Evolutionary conservation across 53 echinoderm and acorn worm species (phyloP).

Genomic region (Paracentrotus lividus): DNA sequence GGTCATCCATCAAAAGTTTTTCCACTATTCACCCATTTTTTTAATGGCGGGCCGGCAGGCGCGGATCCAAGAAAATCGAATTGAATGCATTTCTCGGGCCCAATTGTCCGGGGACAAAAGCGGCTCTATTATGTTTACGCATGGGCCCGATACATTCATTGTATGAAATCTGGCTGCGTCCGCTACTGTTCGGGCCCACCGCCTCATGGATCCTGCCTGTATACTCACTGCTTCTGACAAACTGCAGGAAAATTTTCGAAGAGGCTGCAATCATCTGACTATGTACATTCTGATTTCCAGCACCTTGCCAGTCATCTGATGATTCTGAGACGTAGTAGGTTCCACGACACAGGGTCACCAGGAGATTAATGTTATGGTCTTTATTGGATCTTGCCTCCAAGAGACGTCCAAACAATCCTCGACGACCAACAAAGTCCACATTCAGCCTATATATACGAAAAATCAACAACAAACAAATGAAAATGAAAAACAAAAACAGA

Average conservation of each 20-base stretch:
- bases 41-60: too few relatives aligned
- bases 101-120: too few relatives aligned
- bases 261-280: not conserved
- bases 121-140: too few relatives aligned
- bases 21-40: too few relatives aligned
- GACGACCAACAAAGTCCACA: not conserved
- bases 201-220: not conserved
- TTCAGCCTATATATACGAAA: not conserved
- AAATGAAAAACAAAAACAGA: too few relatives aligned
- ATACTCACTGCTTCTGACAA: not conserved
- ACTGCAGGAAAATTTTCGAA: not conserved
- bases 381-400: not conserved
- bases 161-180: too few relatives aligned
- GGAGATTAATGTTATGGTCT: not conserved
- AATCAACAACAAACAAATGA: too few relatives aligned
- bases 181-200: too few relatives aligned
- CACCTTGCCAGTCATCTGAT: not conserved
- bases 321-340: conserved; percentile 2
- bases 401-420: not conserved
- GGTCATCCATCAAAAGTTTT: too few relatives aligned
- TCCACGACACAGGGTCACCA: not conserved
- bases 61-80: too few relatives aligned
- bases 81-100: too few relatives aligned
- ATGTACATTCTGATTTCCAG: not conserved
- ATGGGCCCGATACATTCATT: too few relatives aligned